These are phyloP conservation scores for Leptothorax acervorum DNA, from an alignment of 2,888 invertebrate genomes.

Conservation along the genomic window DNA sequence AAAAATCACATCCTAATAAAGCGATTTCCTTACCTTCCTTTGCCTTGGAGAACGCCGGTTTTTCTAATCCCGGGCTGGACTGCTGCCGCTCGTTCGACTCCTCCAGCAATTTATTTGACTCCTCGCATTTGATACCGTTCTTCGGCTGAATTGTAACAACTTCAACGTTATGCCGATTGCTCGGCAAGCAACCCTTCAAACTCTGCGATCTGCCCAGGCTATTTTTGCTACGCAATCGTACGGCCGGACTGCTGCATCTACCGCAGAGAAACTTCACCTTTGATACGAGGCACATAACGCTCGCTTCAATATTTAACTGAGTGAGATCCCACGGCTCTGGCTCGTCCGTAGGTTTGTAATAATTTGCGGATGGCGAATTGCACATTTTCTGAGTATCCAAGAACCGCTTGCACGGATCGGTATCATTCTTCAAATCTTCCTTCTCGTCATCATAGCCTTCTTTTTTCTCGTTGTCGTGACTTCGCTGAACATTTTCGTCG, in stretches of 20 bases:
- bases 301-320: conserved; percentile 94
- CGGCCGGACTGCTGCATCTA: conserved; percentile 91
- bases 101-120: conserved; percentile 82
- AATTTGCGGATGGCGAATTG: conserved; percentile 91
- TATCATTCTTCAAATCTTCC: conserved; percentile 81
- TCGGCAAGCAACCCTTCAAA: conserved; percentile 76
- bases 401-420: conserved; percentile 84
- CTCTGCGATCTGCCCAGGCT: conserved; percentile 79
- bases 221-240: conserved; percentile 87
- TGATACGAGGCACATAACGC: conserved; percentile 94
- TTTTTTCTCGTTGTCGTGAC: conserved; percentile 14
- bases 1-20: background rate
- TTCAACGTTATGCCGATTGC: conserved; percentile 67
- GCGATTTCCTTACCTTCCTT: conserved; percentile 80
- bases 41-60: conserved; percentile 82
- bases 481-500: background rate
- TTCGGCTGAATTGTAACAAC: conserved; percentile 84
- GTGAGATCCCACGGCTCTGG: conserved; percentile 95
- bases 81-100: conserved; percentile 70
- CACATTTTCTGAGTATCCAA: conserved; percentile 87
- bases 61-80: conserved; percentile 73
- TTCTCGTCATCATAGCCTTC: conserved; percentile 71
- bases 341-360: conserved; percentile 92
- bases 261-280: conserved; percentile 94
- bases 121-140: conserved; percentile 80